Conservation (phyloP, 2,797 vertebrate genomes). For the Oreonectes daqikongensis region DNA sequence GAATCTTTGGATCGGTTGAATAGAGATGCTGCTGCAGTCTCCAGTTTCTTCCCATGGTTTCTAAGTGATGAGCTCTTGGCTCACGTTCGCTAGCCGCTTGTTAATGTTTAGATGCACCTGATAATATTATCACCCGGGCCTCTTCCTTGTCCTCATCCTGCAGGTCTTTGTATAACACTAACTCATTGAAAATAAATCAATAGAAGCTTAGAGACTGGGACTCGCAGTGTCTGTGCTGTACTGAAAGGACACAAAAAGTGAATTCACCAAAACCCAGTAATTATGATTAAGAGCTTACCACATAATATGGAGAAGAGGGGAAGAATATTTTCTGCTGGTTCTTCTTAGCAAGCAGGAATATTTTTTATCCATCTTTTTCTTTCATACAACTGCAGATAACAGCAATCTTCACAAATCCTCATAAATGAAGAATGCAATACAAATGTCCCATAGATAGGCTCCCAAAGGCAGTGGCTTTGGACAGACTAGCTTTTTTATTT, state of each 20-base stretch:
- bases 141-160: conserved; percentile 36
- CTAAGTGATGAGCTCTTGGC: conserved; percentile 53
- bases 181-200: conserved; percentile 71
- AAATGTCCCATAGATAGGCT: not conserved
- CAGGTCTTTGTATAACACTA: conserved; percentile 64
- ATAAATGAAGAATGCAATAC: not conserved
- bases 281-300: conserved; percentile 69
- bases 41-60: conserved; percentile 60
- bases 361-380: conserved; percentile 16
- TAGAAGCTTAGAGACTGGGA: conserved; percentile 64
- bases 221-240: conserved; percentile 61
- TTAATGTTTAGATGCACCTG: conserved; percentile 63
- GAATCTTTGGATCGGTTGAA: conserved; percentile 52
- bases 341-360: conserved; percentile 21
- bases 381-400: not conserved
- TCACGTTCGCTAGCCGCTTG: conserved; percentile 60
- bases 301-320: conserved; percentile 49
- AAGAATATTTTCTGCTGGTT: conserved; percentile 16
- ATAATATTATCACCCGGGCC: conserved; percentile 61
- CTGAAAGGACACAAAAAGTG: conserved; percentile 61
- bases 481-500: not conserved
- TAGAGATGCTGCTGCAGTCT: conserved; percentile 52
- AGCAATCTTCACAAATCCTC: conserved; percentile 7
- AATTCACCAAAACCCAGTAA: conserved; percentile 62
- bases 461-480: not conserved